Evolutionary conservation across 2,888 invertebrate species (phyloP).

Genomic region (Ochropleura plecta): DNA sequence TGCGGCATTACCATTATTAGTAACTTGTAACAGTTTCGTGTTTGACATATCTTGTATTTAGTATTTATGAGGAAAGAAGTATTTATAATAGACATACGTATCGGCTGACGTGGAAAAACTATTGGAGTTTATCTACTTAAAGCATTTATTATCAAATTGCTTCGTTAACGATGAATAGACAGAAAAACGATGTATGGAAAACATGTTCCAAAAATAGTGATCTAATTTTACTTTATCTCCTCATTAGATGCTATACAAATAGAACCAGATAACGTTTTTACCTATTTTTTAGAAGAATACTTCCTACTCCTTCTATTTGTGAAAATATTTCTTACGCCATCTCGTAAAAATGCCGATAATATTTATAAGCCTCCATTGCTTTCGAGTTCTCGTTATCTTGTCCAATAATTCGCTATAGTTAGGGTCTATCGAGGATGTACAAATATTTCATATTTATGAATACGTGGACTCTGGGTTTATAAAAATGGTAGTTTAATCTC

Average conservation of each 20-base stretch:
- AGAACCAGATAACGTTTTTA: background rate
- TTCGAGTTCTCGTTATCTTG: constrained; percentile 52
- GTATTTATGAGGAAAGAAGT: background rate
- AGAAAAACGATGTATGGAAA: background rate
- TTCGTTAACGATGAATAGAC: constrained; percentile 4
- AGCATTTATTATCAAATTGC: constrained; percentile 3
- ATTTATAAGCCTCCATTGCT: constrained; percentile 46
- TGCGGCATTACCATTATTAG: background rate
- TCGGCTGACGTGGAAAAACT: background rate
- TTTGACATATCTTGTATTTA: background rate
- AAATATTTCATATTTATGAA: constrained; percentile 37
- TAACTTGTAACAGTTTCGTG: background rate
- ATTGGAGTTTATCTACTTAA: background rate
- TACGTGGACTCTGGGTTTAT: constrained; percentile 11
- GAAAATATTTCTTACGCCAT: constrained; percentile 19
- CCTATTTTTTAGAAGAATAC: constrained; percentile 8
- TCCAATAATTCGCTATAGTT: constrained; percentile 51
- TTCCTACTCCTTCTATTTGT: constrained; percentile 5
- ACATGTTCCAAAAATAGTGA: background rate
- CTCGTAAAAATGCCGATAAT: constrained; percentile 39
- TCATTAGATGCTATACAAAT: constrained; percentile 5
- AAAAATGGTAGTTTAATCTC: background rate
- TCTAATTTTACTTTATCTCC: background rate
- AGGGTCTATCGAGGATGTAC: constrained; percentile 27
- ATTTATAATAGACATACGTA: background rate